Conservation (phyloP, 2,113 vertebrate species). For the Ramphastos sulfuratus region DNA sequence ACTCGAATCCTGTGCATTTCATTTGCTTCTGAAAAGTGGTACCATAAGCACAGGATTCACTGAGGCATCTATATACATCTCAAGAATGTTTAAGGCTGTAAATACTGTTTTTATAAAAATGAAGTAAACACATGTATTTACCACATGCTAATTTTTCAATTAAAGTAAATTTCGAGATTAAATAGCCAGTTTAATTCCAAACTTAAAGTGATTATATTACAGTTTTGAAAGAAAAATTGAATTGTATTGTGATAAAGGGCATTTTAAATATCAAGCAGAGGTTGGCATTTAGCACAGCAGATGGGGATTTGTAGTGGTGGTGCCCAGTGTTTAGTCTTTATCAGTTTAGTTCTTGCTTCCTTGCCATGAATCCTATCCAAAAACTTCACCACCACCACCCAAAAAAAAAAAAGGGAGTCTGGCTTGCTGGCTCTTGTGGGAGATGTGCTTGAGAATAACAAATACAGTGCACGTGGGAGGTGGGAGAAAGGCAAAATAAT, state of each 20-base stretch:
- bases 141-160: neutral
- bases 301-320: slow-evolving; percentile 51
- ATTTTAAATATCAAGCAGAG: slow-evolving; percentile 65
- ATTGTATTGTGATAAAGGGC: slow-evolving; percentile 62
- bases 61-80: neutral
- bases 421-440: neutral
- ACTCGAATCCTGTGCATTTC: neutral
- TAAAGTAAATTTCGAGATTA: neutral
- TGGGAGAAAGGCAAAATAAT: slow-evolving; percentile 24
- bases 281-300: slow-evolving; percentile 61
- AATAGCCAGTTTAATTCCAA: slow-evolving; percentile 15
- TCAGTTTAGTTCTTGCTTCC: slow-evolving; percentile 58
- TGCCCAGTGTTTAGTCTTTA: slow-evolving; percentile 65
- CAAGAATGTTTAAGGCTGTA: neutral
- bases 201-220: slow-evolving; percentile 18
- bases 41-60: neutral
- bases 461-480: slow-evolving; percentile 12
- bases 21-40: neutral
- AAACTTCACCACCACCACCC: neutral
- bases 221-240: slow-evolving; percentile 51
- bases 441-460: slow-evolving; percentile 31
- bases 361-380: slow-evolving; percentile 30
- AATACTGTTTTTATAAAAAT: neutral
- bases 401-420: neutral
- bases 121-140: neutral